Evolutionary conservation across 2,888 invertebrate species (phyloP), one percentile per base, ranked within the genome.

Genomic region (Cerceris rybyensis): DNA sequence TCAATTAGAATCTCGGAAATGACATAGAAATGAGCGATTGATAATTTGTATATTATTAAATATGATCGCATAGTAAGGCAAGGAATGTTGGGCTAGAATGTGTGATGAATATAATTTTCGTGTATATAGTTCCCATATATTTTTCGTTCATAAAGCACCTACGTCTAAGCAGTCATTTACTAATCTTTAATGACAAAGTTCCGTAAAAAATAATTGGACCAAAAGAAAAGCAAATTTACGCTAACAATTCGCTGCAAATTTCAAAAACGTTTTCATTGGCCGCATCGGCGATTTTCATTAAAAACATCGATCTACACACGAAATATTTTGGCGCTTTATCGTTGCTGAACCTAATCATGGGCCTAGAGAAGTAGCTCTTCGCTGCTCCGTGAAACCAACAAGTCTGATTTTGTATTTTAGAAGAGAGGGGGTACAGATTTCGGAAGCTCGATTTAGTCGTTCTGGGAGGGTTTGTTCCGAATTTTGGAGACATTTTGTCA

Each of bases 361-460:
- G 83, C 85, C 85, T 83, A 80, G 55, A 67, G 73, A 67, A 57
- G 64, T 39, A 41, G 57, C n/a, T 13, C 13, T n/a, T 52, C 39
- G 42, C 41, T 57, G 74, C 60, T 70, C 70, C 65, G 17, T 9
- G 64, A 55, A 78, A 88, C 81, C 81, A 80, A 87, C 74, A 85
- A 85, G 85, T 85, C 84, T 86, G 86, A 86, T 84, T 84, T 84
- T 79, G 50, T 85, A 85, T 78, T 60, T 78, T 84, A 80, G 63
- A 46, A 59, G 60, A n/a, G 52, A 66, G 52, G 39, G 43, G 16
- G 54, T 41, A 16, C 39, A 49, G 46, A 63, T 41, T 46, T 2
- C 4, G 6, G 7, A 17, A 57, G n/a, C 6, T 50, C 6, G 9
- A n/a, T 7, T 50, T n/a, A 6, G n/a, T n/a, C 50, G 13, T 13